Base-by-base conservation (phyloP, 1,140 invertebrate genomes). In the Amphibalanus amphitrite region DNA sequence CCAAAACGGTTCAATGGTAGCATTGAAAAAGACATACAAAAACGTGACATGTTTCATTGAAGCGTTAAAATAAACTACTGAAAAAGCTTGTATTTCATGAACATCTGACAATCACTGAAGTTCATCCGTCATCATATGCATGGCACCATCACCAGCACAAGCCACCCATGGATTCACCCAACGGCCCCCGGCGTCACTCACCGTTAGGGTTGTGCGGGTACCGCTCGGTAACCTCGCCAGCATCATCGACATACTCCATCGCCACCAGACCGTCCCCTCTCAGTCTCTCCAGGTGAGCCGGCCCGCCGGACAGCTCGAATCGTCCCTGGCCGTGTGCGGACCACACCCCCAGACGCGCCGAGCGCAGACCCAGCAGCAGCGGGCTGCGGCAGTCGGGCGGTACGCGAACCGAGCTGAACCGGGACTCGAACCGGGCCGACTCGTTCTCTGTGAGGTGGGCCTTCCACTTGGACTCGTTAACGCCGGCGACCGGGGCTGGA, bases 191-290 rank as follows among this genome's bases (percentile, higher is more conserved):
- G 77, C 82, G 79, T 87, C 86, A 79, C 76, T 90, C 92, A 70
- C 95, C 95, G 82, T 97, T 98, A 0, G 94, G 95, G 83, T 97
- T 97, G 81, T 93, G 85, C 0, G 94, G 95, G 82, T 97, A 97
- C 0, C 76, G 75, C 80, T 89, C 86, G 0, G 94, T 96, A 0
- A 89, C 84, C 17, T 79, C 74, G 0, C 88, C 88, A 33, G 83
- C 75, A 79, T 96, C 93, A 79, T 96, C 89, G 0, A 92, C 89
- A 79, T 93, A 98, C 69, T 86, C 84, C 69, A 97, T 79, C 0
- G 91, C 85, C 3, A 92, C 78, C 71, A 91, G 87, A 28, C 87
- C 82, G 71, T 86, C 82, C 13, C 77, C 72, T 29, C 85, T 81
- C 3, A 95, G 72, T 28, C 82, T 78, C 0, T 84, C 74, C 23